A percentile compares a stretch with the other conserved stretches of the same genome.
phyloP scores from a whole-genome alignment of 1,140 invertebrate species.

The Drosophila hydei region DNA sequence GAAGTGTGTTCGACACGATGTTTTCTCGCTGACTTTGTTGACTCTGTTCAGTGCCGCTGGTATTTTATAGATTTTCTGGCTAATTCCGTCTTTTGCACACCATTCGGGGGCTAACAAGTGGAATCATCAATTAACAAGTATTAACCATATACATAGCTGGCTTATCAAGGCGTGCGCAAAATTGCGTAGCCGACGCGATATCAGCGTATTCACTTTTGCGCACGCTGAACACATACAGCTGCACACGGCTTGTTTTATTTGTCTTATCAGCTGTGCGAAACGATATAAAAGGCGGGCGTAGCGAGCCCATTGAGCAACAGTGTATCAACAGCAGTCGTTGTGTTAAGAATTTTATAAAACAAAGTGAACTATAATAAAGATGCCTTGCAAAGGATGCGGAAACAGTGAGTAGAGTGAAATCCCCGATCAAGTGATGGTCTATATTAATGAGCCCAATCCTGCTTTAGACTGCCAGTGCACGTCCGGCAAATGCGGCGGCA shows the following conservation, averaged over 20 bases:
- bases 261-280: slow-evolving; percentile 47
- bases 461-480: slow-evolving; percentile 64
- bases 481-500: slow-evolving; percentile 63
- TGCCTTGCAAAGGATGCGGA: slow-evolving; percentile 76
- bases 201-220: slow-evolving; percentile 29
- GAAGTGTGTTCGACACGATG: slow-evolving; percentile 18
- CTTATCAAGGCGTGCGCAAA: slow-evolving; percentile 55
- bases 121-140: neutral
- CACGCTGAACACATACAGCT: slow-evolving; percentile 42
- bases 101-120: neutral
- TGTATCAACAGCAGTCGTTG: slow-evolving; percentile 7
- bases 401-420: slow-evolving; percentile 53
- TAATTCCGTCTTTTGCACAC: slow-evolving; percentile 51
- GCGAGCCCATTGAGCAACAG: neutral
- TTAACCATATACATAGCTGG: neutral
- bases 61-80: slow-evolving; percentile 46
- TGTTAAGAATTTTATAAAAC: neutral
- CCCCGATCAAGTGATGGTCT: neutral
- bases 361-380: slow-evolving; percentile 27
- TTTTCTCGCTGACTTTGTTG: slow-evolving; percentile 6
- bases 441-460: slow-evolving; percentile 7
- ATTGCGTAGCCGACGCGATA: slow-evolving; percentile 15
- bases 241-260: slow-evolving; percentile 57
- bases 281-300: slow-evolving; percentile 43
- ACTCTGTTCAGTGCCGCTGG: neutral